These are phyloP conservation scores for Mesopsocus fuscifrons DNA, from an alignment of 2,888 invertebrate genomes.

Conservation along the genomic window DNA sequence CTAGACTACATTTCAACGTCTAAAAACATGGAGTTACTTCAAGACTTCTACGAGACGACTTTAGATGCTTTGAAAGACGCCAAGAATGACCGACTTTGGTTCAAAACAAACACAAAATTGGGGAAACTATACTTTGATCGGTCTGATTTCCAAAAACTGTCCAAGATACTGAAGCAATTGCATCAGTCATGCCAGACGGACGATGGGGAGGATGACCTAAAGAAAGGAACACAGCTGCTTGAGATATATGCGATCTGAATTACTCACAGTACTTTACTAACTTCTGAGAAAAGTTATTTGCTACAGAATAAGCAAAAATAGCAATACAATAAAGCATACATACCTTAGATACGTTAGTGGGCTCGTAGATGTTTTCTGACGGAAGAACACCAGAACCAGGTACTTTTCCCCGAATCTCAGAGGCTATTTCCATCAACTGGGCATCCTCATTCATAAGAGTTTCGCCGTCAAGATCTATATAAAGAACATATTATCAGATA, in stretches of 20 bases:
- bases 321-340: too few relatives aligned
- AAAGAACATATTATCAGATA: too few relatives aligned
- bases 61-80: conserved; percentile 89
- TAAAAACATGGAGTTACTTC: conserved; percentile 94
- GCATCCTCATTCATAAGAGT: not conserved
- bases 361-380: conserved; percentile 17
- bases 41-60: conserved; percentile 97
- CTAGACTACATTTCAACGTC: conserved; percentile 98
- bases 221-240: conserved; percentile 91
- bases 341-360: not conserved
- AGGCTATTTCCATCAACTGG: conserved; percentile 18
- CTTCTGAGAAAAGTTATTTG: too few relatives aligned
- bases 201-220: conserved; percentile 92
- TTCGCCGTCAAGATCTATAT: too few relatives aligned
- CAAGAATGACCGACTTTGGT: conserved; percentile 98
- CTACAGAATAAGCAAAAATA: too few relatives aligned
- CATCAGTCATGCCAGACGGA: conserved; percentile 97
- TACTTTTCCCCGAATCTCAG: conserved; percentile 18
- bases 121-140: conserved; percentile 97
- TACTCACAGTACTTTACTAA: too few relatives aligned
- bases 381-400: conserved; percentile 19
- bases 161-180: conserved; percentile 90
- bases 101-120: conserved; percentile 97
- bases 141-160: conserved; percentile 81
- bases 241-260: conserved; percentile 99